Evolutionary conservation across 2,797 vertebrate species (phyloP), one percentile per base, ranked within the genome.

Genomic region (Masticophis lateralis): DNA sequence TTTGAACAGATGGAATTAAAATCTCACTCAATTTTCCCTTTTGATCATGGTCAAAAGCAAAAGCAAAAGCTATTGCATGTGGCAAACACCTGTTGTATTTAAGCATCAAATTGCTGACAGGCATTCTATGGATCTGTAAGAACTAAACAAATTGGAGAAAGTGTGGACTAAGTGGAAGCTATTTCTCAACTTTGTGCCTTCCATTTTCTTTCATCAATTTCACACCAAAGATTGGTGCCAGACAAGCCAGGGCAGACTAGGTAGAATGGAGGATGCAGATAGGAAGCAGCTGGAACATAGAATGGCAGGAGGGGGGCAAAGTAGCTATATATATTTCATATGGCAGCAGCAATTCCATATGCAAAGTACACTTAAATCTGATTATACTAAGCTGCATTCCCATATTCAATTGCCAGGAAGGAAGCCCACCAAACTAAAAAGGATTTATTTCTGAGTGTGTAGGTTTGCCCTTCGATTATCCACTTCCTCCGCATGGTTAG

Each of bases 161-260:
- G 69, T 94, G 87, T 92, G 86, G 69, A n/a, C 9, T 92, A 88
- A 91, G 51, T 92, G 74, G 0, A 51, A 94, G 88, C 94, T 92
- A 28, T 92, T 95, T 93, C 37, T 28, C 60, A 86, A 60, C 69
- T 32, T 1, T 69, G 79, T 90, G 10, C 60, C 53, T 94, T 95
- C 90, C 32, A 93, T 90, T 93, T 93, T 94, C 91, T 8, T 86
- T 92, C 79, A 95, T 94, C 53, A 94, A 20, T 92, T 93, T 91
- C 93, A 27, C 90, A 92, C 11, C 3, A 61, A 59, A 4, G 51
- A 55, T 63, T 91, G 55, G 59, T 90, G 43, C 95, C 63, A 94
- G 59, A 93, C 69, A 90, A 32, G 47, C 61, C 79, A 53, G 69
- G 91, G 47, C 18, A 86, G 32, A 11, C 51, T 43, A n/a, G 20